These are phyloP conservation scores for Drosophila buzzatii DNA, from an alignment of 2,888 invertebrate genomes.

Conservation along the genomic window DNA sequence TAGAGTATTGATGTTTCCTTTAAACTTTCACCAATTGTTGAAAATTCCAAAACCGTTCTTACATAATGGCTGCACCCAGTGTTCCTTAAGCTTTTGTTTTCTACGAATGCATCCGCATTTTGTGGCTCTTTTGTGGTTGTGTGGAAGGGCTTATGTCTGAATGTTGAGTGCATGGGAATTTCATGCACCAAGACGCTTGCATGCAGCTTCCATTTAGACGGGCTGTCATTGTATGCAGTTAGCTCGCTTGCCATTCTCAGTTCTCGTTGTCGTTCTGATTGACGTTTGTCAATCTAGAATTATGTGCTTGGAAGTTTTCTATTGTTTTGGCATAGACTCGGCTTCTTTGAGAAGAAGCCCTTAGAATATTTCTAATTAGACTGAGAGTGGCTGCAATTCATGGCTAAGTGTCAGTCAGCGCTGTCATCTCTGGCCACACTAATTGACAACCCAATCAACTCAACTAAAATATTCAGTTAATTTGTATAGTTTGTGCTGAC, in stretches of 20 bases:
- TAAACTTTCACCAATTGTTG: neutral
- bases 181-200: neutral
- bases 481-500: neutral
- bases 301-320: constrained; percentile 46
- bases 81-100: constrained; percentile 30
- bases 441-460: constrained; percentile 38
- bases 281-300: constrained; percentile 80
- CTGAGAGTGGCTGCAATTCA: constrained; percentile 30
- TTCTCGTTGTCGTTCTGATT: constrained; percentile 45
- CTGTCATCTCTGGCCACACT: constrained; percentile 12
- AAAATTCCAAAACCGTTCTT: neutral
- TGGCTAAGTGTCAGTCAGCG: constrained; percentile 10
- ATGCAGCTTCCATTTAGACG: constrained; percentile 49
- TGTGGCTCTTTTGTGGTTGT: constrained; percentile 14
- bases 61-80: constrained; percentile 25
- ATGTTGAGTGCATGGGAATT: constrained; percentile 26
- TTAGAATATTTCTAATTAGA: constrained; percentile 52
- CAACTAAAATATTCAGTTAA: constrained; percentile 13
- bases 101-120: constrained; percentile 24
- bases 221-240: constrained; percentile 42
- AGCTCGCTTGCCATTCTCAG: constrained; percentile 8
- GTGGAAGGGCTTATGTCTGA: neutral
- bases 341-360: constrained; percentile 33
- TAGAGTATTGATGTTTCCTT: neutral
- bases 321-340: constrained; percentile 55